A percentile compares a stretch with the other conserved stretches of the same genome.
phyloP scores from a whole-genome alignment of 2,888 invertebrate species.

The Cordilura impudica region DNA sequence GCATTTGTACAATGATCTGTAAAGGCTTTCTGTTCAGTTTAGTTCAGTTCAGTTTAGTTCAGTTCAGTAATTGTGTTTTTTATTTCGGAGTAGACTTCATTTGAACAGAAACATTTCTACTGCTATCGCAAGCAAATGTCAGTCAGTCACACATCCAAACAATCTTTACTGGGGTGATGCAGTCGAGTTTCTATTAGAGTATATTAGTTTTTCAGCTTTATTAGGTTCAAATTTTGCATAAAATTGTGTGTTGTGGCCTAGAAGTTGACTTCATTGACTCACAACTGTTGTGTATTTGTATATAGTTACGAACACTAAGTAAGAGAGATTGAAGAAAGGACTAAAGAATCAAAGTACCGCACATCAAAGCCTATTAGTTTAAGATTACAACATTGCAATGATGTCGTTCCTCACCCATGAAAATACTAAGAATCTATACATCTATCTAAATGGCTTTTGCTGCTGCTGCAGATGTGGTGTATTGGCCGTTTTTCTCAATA shows the following conservation, averaged over 20 bases:
- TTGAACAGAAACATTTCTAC: constrained; percentile 30
- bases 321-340: constrained; percentile 7
- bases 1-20: constrained; percentile 33
- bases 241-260: constrained; percentile 41
- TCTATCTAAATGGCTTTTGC: constrained; percentile 31
- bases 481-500: constrained; percentile 4
- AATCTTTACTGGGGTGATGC: neutral
- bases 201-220: constrained; percentile 53
- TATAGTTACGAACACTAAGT: constrained; percentile 1
- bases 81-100: constrained; percentile 43
- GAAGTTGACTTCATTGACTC: constrained; percentile 61
- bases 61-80: neutral
- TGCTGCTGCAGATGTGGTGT: constrained; percentile 24
- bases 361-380: constrained; percentile 65
- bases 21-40: constrained; percentile 19
- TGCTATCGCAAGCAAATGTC: constrained; percentile 30
- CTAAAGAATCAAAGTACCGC: constrained; percentile 59
- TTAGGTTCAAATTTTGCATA: constrained; percentile 60
- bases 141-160: constrained; percentile 6
- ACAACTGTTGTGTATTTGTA: constrained; percentile 23
- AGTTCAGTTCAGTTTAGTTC: neutral
- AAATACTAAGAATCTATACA: constrained; percentile 54
- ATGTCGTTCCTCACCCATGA: constrained; percentile 61
- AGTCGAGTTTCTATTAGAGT: neutral
- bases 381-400: constrained; percentile 65